Percentiles rank a stretch among this genome's conserved stretches.
Evolutionary conservation across 1,140 invertebrate species (phyloP).

Genomic region (Harlomillsia oculata): DNA sequence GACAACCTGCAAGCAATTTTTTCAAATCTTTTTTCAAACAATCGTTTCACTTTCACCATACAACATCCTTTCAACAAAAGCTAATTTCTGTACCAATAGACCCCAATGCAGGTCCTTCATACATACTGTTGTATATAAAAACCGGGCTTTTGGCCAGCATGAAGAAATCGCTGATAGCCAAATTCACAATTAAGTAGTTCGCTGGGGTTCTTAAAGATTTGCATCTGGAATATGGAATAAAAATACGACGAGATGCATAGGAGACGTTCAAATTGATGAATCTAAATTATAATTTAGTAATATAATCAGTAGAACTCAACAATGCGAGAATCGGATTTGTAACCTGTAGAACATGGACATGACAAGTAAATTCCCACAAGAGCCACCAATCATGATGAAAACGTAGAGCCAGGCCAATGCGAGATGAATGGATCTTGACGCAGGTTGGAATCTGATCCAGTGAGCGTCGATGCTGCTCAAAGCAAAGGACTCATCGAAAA

Average conservation of each 20-base stretch:
- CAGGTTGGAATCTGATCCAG: constrained; percentile 55
- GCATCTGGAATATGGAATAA: constrained; percentile 47
- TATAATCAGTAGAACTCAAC: neutral
- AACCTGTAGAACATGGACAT: constrained; percentile 56
- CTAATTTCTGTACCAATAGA: constrained; percentile 47
- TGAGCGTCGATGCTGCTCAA: constrained; percentile 52
- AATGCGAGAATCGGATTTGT: constrained; percentile 36
- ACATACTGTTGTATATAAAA: constrained; percentile 60
- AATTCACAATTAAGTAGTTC: constrained; percentile 64
- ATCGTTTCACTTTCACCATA: constrained; percentile 46
- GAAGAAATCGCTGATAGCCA: constrained; percentile 63
- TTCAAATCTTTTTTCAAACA: constrained; percentile 25
- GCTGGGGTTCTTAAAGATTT: constrained; percentile 60
- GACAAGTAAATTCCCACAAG: constrained; percentile 54
- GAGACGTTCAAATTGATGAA: too few species aligned
- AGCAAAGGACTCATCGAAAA: constrained; percentile 47
- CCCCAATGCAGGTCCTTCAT: constrained; percentile 57
- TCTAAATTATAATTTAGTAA: neutral
- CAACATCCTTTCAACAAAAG: constrained; percentile 42
- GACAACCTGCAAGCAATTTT: constrained; percentile 47
- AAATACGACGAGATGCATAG: neutral
- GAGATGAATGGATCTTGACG: constrained; percentile 45
- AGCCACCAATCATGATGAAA: constrained; percentile 50
- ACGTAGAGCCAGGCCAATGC: constrained; percentile 49
- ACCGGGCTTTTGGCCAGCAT: constrained; percentile 59